Evolutionary conservation across 92 coral and sea anemone species (phyloP).

Genomic region (Phenganax marumi): DNA sequence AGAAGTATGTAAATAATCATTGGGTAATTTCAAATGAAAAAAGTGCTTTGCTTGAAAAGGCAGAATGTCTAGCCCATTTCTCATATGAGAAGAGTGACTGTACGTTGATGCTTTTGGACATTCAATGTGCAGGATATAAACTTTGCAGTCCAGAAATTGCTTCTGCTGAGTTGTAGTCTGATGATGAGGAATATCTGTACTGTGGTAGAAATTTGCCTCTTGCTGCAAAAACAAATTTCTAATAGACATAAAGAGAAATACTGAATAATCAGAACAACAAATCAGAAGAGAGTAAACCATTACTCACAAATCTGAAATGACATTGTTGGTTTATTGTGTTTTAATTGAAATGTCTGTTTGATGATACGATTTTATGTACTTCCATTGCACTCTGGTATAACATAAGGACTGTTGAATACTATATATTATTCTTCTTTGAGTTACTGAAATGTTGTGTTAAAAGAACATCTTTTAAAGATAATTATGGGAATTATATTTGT

Average conservation of each 20-base stretch:
- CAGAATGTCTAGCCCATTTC: too few species aligned
- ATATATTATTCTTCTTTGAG: neutral
- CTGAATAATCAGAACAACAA: neutral
- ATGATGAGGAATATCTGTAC: neutral
- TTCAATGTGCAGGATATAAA: neutral
- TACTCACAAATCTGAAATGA: neutral
- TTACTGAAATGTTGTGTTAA: neutral
- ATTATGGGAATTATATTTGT: neutral
- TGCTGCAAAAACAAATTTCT: constrained; percentile 3
- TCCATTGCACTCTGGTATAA: too few species aligned
- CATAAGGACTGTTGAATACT: neutral
- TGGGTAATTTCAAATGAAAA: neutral
- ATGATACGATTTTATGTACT: too few species aligned
- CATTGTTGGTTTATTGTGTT: neutral
- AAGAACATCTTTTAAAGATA: neutral
- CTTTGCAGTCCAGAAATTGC: too few species aligned
- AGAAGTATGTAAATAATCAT: neutral
- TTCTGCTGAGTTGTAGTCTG: too few species aligned
- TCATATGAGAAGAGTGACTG: constrained; percentile 12
- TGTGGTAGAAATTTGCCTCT: constrained; percentile 9
- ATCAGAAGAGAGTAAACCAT: neutral
- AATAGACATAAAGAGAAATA: neutral
- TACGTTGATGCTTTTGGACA: constrained; percentile 7
- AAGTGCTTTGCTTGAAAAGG: neutral
- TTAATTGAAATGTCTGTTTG: neutral